phyloP scores from a whole-genome alignment of 2,888 invertebrate genomes.

The Drosophila histrio region DNA sequence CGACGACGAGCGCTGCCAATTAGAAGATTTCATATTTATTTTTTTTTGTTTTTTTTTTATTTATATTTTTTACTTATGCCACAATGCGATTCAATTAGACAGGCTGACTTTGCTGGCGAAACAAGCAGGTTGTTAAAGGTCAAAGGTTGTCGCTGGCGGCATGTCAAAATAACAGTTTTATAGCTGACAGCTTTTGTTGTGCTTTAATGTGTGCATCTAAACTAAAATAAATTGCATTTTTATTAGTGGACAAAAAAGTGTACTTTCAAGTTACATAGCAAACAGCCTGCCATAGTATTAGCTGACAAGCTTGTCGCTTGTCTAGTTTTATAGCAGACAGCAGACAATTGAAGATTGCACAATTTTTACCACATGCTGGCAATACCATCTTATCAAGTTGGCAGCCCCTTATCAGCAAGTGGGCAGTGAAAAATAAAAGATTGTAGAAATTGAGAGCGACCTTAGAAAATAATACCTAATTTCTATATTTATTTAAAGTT shows the following conservation, averaged over 20 bases:
- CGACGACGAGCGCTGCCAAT: slow-evolving; percentile 64
- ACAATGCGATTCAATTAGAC: slow-evolving; percentile 65
- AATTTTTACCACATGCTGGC: not conserved
- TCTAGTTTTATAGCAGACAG: no score
- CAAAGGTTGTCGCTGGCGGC: slow-evolving; percentile 22
- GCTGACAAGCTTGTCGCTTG: not conserved
- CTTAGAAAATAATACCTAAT: no score
- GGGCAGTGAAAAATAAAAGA: not conserved
- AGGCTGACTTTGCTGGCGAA: slow-evolving; percentile 1
- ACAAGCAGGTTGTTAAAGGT: slow-evolving; percentile 25
- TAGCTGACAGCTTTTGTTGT: slow-evolving; percentile 8
- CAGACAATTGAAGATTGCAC: not conserved
- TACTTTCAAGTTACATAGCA: not conserved
- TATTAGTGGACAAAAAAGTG: not conserved
- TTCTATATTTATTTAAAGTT: no score
- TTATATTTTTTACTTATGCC: slow-evolving; percentile 19
- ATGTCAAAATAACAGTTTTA: not conserved
- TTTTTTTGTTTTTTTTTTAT: not conserved
- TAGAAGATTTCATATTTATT: slow-evolving; percentile 73
- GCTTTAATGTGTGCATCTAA: not conserved
- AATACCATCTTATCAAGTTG: no score
- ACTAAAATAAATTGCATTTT: not conserved
- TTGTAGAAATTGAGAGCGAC: no score
- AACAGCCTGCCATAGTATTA: not conserved
- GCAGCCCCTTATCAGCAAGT: not conserved